Conservation (phyloP, 2,113 vertebrate species). For the Onychorhynchus coronatus region DNA sequence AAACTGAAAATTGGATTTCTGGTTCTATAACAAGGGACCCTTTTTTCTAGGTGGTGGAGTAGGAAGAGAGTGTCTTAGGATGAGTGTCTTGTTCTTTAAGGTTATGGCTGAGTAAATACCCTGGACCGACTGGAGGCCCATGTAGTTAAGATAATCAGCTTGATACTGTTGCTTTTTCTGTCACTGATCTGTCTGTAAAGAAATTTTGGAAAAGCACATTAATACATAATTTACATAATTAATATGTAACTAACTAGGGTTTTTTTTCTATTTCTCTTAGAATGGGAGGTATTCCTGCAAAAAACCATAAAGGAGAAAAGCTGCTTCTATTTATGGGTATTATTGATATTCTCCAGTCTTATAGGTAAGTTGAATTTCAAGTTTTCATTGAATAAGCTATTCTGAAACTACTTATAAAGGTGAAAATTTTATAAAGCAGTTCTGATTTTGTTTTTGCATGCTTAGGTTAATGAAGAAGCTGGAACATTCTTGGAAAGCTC, state of each 20-base stretch:
- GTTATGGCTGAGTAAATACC: not conserved
- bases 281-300: constrained; percentile 98
- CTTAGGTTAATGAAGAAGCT: constrained; percentile 95
- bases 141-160: not conserved
- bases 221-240: not conserved
- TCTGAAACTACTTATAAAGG: not conserved
- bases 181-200: not conserved
- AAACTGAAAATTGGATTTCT: not conserved
- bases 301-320: constrained; percentile 92
- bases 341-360: constrained; percentile 97
- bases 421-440: not conserved
- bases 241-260: not conserved
- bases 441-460: not conserved
- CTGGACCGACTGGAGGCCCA: not conserved
- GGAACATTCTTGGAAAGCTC: constrained; percentile 99
- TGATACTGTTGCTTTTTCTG: not conserved
- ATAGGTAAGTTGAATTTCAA: constrained; percentile 79
- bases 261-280: constrained; percentile 66
- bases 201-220: not conserved
- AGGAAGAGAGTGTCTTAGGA: not conserved
- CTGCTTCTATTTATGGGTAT: constrained; percentile 96
- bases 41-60: not conserved
- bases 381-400: not conserved
- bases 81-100: not conserved
- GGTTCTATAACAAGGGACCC: not conserved